Base-by-base conservation (phyloP, 2,888 invertebrate genomes). In the Hymenopus coronatus region DNA sequence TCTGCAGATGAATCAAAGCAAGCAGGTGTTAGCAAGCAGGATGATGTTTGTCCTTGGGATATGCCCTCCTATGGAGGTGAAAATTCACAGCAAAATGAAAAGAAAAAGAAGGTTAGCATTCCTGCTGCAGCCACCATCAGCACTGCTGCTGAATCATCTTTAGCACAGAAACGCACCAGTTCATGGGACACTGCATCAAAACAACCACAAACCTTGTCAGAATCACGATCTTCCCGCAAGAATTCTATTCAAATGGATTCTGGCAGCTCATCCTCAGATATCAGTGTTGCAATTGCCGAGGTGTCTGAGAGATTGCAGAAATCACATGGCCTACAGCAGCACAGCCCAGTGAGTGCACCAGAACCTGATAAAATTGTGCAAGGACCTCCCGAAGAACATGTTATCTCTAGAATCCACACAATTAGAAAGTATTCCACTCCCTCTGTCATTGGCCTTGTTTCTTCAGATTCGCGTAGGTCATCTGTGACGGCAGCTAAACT, bases 181-280 rank as follows among this genome's bases (percentile, higher is more conserved):
- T 82, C 87, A 25, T 81, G 87, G 87, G 87, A 87, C 14, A n/a
- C 30, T 20, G 30, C 87, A 87, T 82, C 87, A 30, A 87, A 82
- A 33, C 87, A 87, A 82, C 87, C 87, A 15, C 82, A 82, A 30
- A n/a, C 87, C 82, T 82, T 87, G 40, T 40, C 87, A 82, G 87
- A 87, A 28, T 40, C 82, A 27, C 81, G 85, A 85, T 28, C 89
- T 46, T 89, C 95, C 28, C 94, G 96, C 40, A 96, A 96, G 92
- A 96, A 96, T 93, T 96, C 96, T 7, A 94, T 95, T 25, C 95
- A 95, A 91, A 93, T 96, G 84, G 96, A 96, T 93, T 96, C 96
- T 27, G 96, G 95, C 92, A 96, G 96, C 92, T 96, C 96, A n/a
- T 96, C 96, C 20, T 96, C 97, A 28, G 97, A 97, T 92, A 95